phyloP scores from a whole-genome alignment of 2,888 invertebrate species.

The Hirtodrosophila histrioides region DNA sequence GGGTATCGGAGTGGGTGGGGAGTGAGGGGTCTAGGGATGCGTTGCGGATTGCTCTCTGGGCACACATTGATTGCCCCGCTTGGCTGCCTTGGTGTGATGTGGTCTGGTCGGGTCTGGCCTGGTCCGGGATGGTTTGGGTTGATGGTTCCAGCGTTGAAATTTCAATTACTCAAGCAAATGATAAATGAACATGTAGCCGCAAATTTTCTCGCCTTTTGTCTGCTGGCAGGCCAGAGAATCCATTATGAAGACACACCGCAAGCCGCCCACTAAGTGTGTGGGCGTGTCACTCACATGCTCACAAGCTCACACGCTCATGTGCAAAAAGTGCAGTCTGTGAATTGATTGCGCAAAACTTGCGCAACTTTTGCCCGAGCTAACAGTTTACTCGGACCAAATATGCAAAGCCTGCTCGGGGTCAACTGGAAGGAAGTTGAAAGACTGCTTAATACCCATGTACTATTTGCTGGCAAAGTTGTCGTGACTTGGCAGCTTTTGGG shows the following conservation, averaged over 20 bases:
- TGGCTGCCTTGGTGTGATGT: slow-evolving; percentile 14
- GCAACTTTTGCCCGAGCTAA: slow-evolving; percentile 39
- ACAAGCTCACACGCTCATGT: slow-evolving; percentile 19
- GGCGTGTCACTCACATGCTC: slow-evolving; percentile 61
- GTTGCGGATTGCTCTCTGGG: slow-evolving; percentile 36
- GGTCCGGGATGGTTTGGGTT: slow-evolving; percentile 14
- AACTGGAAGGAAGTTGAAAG: slow-evolving; percentile 16
- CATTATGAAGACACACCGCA: slow-evolving; percentile 75
- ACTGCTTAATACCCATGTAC: slow-evolving; percentile 51
- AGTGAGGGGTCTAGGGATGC: slow-evolving; percentile 30
- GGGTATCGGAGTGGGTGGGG: background rate
- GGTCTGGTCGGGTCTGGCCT: slow-evolving; percentile 7
- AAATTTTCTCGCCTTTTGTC: slow-evolving; percentile 76
- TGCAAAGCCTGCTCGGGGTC: slow-evolving; percentile 46
- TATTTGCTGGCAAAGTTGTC: slow-evolving; percentile 68
- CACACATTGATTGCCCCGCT: slow-evolving; percentile 47
- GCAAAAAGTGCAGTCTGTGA: slow-evolving; percentile 53
- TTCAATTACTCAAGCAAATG: slow-evolving; percentile 78
- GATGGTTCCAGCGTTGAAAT: slow-evolving; percentile 68
- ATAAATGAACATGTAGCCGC: slow-evolving; percentile 78
- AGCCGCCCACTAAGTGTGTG: slow-evolving; percentile 72
- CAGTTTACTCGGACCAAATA: slow-evolving; percentile 43
- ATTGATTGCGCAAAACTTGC: slow-evolving; percentile 60
- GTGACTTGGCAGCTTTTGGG: slow-evolving; percentile 66
- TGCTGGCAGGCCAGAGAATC: slow-evolving; percentile 43